Percentiles rank a stretch among this genome's conserved stretches.
Conservation (phyloP, 2,797 vertebrate species). For the Notamacropus eugenii region DNA sequence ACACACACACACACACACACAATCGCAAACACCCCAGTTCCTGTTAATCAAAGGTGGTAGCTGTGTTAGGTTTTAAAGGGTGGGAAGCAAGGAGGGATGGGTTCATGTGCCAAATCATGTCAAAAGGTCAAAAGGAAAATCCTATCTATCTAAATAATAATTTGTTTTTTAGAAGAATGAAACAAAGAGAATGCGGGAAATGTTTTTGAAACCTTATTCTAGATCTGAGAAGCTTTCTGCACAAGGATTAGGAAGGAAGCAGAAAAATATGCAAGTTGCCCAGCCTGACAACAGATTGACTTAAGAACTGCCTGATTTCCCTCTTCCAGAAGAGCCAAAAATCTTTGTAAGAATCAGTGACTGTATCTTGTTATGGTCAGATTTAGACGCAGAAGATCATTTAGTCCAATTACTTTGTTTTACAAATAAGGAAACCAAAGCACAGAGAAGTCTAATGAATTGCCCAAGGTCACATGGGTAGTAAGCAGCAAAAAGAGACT, state of each 20-base stretch:
- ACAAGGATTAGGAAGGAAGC: not conserved
- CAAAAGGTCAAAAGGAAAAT: not conserved
- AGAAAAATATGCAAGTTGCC: not conserved
- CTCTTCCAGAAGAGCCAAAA: not conserved
- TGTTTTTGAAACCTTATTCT: not conserved
- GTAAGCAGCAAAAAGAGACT: not conserved
- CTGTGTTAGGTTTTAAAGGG: not conserved
- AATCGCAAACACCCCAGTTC: not conserved
- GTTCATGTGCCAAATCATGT: not conserved
- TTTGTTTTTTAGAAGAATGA: constrained; percentile 15
- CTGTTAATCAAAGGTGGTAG: not conserved
- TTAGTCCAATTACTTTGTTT: not conserved
- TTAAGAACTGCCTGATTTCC: not conserved
- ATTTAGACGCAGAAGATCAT: not conserved
- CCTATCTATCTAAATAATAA: not conserved
- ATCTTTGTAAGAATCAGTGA: not conserved
- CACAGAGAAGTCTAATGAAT: not conserved
- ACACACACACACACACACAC: not conserved
- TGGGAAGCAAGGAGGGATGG: not conserved
- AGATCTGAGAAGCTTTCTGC: constrained; percentile 1
- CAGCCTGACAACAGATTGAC: not conserved
- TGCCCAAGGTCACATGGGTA: not conserved
- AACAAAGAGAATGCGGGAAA: not conserved
- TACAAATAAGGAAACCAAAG: not conserved
- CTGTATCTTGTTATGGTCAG: not conserved